Percentiles rank a stretch among this genome's conserved stretches.
These are phyloP conservation scores for Hyles lineata DNA, from an alignment of 2,888 invertebrate species.

Conservation along the genomic window DNA sequence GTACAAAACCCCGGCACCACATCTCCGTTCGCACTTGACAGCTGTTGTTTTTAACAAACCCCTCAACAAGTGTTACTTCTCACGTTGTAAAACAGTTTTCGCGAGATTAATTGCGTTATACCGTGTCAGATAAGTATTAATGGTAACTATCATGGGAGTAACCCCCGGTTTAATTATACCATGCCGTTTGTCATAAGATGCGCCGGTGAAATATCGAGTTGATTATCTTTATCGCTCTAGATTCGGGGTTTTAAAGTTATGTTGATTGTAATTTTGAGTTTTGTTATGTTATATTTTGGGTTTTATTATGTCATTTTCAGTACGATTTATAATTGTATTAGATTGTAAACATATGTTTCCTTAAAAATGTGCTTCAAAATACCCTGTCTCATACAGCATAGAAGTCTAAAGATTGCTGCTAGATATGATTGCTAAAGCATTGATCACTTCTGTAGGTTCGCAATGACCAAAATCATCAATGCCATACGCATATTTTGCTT, in stretches of 20 bases:
- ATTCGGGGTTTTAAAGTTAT: conserved; percentile 28
- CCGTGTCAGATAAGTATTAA: conserved; percentile 80
- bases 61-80: conserved; percentile 73
- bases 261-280: not conserved
- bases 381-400: too few relatives aligned
- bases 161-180: conserved; percentile 76
- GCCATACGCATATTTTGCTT: too few relatives aligned
- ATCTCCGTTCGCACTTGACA: not conserved
- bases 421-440: too few relatives aligned
- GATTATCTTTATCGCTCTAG: conserved; percentile 59
- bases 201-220: conserved; percentile 68
- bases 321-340: not conserved
- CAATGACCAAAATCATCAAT: too few relatives aligned
- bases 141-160: conserved; percentile 67
- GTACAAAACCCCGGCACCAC: conserved; percentile 36
- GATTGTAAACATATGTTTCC: too few relatives aligned
- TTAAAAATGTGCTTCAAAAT: too few relatives aligned
- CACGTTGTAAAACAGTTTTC: conserved; percentile 77
- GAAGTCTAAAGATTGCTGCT: too few relatives aligned
- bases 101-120: conserved; percentile 81
- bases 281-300: not conserved
- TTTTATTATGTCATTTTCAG: not conserved
- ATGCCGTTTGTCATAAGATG: conserved; percentile 74
- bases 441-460: too few relatives aligned
- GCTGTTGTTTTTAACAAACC: conserved; percentile 69